Base-by-base conservation (phyloP, 2,113 vertebrate genomes). In the Neodon shergylaensis region DNA sequence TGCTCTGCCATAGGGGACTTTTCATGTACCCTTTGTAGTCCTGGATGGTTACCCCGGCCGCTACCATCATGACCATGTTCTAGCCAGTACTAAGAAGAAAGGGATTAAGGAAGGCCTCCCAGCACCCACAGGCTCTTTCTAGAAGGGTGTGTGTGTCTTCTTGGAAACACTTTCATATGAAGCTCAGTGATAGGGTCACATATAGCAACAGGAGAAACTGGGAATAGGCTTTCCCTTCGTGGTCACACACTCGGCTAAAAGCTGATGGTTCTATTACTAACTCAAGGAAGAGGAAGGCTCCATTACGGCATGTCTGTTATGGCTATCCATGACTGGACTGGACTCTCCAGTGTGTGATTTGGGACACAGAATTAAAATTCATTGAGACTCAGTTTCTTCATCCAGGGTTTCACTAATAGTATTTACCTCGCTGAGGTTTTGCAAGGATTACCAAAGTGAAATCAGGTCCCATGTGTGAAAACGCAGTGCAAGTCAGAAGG, bases 371-470 rank as follows among this genome's bases (percentile, higher is more conserved):
- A 88, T 82, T 79, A 81, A 33, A 86, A 58, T 68, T 92, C 3
- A 54, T 65, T 72, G n/a, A 83, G 24, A 33, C n/a, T 66, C 79
- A 76, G 8, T 58, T 94, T 97, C 65, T 44, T 72, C 72, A 87
- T 88, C 31, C 92, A 63, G n/a, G 91, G 95, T 96, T 86, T 36
- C 21, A 47, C 26, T 66, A 65, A 73, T 61, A 24, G 26, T 73
- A 82, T 81, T 90, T 77, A 78, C 16, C 49, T 92, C 28, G 19
- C 0, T 16, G 19, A 87, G 47, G 49, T 68, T 94, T 91, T 77
- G 5, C 14, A 94, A 90, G 39, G 42, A 44, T 61, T 61, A 47
- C 24, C 82, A 88, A 96, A 89, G 65, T 78, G 85, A 90, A 90
- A 49, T 83, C 54, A 72, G 68, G 17, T 21, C 47, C 3, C 16